Conservation (phyloP, 2,797 vertebrate genomes). For the Acridotheres tristis region DNA sequence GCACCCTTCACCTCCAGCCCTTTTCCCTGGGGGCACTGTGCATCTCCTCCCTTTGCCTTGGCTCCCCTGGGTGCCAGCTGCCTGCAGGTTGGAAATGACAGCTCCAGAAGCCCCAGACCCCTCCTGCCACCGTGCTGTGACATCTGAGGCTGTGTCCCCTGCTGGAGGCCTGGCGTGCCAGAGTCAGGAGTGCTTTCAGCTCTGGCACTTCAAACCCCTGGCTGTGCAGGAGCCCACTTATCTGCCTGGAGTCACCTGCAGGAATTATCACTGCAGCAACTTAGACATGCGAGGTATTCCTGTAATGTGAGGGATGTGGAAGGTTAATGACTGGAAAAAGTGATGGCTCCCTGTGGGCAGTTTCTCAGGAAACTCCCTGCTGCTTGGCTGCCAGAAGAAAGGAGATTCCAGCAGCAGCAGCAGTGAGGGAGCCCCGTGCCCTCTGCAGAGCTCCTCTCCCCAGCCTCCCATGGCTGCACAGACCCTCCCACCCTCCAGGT, state of each 20-base stretch:
- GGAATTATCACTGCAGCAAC: constrained; percentile 49
- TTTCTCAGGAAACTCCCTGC: constrained; percentile 60
- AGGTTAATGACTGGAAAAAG: constrained; percentile 72
- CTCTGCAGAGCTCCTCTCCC: background rate
- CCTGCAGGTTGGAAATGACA: background rate
- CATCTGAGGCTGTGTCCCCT: constrained; percentile 33
- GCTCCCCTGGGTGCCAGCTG: background rate
- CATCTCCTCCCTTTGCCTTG: background rate
- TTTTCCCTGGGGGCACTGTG: fast-evolving
- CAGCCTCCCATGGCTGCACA: background rate
- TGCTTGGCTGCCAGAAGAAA: constrained; percentile 67
- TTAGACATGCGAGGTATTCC: constrained; percentile 33
- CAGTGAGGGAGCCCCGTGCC: background rate
- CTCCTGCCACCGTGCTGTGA: background rate
- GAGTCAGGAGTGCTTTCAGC: constrained; percentile 38
- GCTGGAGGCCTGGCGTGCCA: constrained; percentile 23
- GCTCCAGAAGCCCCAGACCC: background rate
- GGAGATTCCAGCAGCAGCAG: background rate
- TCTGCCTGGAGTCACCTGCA: constrained; percentile 61
- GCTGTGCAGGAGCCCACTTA: constrained; percentile 53
- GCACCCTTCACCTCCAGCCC: fast-evolving
- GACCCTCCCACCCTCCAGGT: fast-evolving
- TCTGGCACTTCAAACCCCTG: constrained; percentile 47
- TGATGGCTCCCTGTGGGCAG: constrained; percentile 65
- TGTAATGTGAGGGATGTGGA: constrained; percentile 57